phyloP scores from a whole-genome alignment of 2,113 vertebrate species.

The Furnarius figulus region DNA sequence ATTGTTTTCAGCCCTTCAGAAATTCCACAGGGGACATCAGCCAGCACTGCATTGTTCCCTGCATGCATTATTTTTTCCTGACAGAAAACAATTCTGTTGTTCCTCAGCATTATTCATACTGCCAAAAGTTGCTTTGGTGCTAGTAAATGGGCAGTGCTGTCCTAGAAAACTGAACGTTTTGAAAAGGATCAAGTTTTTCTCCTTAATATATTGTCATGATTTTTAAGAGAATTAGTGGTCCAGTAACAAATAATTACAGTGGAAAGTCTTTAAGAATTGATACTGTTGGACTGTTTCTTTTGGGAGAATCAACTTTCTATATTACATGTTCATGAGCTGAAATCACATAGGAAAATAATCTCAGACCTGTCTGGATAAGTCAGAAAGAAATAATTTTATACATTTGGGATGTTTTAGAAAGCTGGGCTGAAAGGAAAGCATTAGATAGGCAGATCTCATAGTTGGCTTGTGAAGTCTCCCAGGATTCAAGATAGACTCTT shows the following conservation, averaged over 20 bases:
- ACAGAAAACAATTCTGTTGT: neutral
- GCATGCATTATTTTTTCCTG: neutral
- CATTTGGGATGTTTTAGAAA: neutral
- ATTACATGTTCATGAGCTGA: accelerated
- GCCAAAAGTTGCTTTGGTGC: neutral
- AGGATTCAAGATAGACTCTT: neutral
- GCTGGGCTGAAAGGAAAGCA: neutral
- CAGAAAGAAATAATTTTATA: neutral
- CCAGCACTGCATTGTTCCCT: neutral
- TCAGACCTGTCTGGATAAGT: neutral
- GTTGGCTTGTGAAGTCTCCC: neutral
- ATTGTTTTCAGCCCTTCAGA: slow-evolving; percentile 9
- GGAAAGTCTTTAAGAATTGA: neutral
- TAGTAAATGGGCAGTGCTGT: neutral
- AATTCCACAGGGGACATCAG: neutral
- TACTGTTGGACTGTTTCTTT: neutral
- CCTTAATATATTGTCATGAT: neutral
- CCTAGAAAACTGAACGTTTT: neutral
- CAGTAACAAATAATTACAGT: neutral
- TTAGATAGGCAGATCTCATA: neutral
- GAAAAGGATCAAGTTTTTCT: neutral
- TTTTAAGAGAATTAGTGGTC: neutral
- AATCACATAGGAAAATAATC: neutral
- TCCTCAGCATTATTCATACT: neutral
- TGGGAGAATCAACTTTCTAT: neutral